These are phyloP conservation scores for Campylomormyrus tamandua DNA, from an alignment of 2,113 vertebrate species.

Conservation along the genomic window DNA sequence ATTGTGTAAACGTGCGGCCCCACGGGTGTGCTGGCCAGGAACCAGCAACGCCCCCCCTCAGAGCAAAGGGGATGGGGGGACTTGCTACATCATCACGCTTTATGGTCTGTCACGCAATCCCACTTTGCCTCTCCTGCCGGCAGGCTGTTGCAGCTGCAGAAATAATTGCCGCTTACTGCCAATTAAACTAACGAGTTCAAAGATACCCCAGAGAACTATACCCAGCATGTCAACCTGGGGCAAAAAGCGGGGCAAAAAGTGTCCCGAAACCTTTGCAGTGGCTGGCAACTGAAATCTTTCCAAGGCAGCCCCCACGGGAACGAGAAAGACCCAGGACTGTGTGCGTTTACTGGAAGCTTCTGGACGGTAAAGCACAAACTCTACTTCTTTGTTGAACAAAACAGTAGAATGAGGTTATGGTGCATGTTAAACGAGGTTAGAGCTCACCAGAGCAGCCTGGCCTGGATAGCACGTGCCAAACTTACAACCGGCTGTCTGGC, in stretches of 20 bases:
- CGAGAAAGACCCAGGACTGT: constrained; percentile 17
- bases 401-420: not conserved
- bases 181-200: constrained; percentile 69
- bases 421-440: not conserved
- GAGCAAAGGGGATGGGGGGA: not conserved
- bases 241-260: constrained; percentile 20
- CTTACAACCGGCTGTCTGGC: not conserved
- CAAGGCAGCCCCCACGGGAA: constrained; percentile 20
- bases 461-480: not conserved
- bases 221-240: constrained; percentile 43
- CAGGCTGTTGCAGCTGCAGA: constrained; percentile 53
- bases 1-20: not conserved
- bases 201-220: constrained; percentile 57
- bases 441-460: not conserved
- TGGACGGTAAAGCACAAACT: not conserved
- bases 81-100: not conserved
- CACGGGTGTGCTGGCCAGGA: not conserved
- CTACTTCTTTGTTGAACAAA: not conserved
- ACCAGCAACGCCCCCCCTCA: not conserved
- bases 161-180: constrained; percentile 66
- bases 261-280: constrained; percentile 33
- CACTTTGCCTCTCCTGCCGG: constrained; percentile 37
- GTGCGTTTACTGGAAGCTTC: not conserved
- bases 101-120: constrained; percentile 31
- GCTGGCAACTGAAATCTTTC: constrained; percentile 11